Conservation (phyloP, 2,113 vertebrate species). For the Polypterus senegalus region DNA sequence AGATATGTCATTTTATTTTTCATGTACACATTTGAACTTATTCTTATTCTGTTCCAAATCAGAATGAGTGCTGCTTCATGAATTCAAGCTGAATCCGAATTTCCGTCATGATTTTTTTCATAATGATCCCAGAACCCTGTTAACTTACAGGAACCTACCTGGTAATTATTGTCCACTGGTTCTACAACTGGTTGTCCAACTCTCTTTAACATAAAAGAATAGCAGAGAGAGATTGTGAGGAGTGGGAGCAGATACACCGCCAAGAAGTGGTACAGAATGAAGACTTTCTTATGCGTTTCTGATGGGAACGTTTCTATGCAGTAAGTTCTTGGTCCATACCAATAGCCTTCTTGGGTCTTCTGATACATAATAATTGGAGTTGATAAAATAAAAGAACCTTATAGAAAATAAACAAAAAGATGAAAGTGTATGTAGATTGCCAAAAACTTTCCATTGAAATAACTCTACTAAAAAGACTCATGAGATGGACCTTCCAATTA, state of each 20-base stretch:
- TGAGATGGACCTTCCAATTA: background rate
- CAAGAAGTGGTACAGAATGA: slow-evolving; percentile 66
- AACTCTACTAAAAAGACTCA: background rate
- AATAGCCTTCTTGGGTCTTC: slow-evolving; percentile 59
- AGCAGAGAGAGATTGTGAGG: slow-evolving; percentile 59
- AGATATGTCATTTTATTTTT: too few relatives aligned
- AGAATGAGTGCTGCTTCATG: too few relatives aligned
- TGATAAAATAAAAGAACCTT: slow-evolving; percentile 59
- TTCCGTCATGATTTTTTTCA: too few relatives aligned
- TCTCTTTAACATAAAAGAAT: slow-evolving; percentile 63
- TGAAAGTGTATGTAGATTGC: background rate
- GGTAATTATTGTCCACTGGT: slow-evolving; percentile 62
- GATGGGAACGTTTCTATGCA: slow-evolving; percentile 64
- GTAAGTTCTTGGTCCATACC: slow-evolving; percentile 59
- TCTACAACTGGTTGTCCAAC: slow-evolving; percentile 59
- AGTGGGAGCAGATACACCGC: slow-evolving; percentile 58
- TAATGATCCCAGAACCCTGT: too few relatives aligned
- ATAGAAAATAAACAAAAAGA: slow-evolving; percentile 1
- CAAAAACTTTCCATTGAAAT: background rate
- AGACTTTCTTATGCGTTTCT: slow-evolving; percentile 52
- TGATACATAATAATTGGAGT: slow-evolving; percentile 59
- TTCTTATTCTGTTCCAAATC: too few relatives aligned
- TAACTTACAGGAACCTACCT: slow-evolving; percentile 31
- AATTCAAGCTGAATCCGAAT: too few relatives aligned
- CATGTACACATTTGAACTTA: too few relatives aligned